These are phyloP conservation scores for Eledona agricola DNA, from an alignment of 2,888 invertebrate genomes.

Conservation along the genomic window DNA sequence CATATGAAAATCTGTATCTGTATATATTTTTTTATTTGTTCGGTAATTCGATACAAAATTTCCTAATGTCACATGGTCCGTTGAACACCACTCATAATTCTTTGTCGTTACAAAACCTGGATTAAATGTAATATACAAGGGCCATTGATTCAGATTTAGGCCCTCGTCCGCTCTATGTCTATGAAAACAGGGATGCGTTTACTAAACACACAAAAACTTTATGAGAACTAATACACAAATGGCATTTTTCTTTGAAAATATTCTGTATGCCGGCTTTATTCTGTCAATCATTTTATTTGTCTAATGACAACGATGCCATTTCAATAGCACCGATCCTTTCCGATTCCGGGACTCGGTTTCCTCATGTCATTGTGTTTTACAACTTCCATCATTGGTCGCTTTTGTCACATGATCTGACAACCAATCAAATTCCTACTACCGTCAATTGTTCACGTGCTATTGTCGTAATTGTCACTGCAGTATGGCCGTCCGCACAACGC, in stretches of 20 bases:
- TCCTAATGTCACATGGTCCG: slow-evolving; percentile 56
- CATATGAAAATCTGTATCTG: slow-evolving; percentile 46
- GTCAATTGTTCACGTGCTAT: slow-evolving; percentile 56
- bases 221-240: slow-evolving; percentile 45
- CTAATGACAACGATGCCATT: slow-evolving; percentile 33
- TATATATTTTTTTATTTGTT: slow-evolving; percentile 51
- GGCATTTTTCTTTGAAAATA: slow-evolving; percentile 52
- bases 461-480: slow-evolving; percentile 56
- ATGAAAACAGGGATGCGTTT: slow-evolving; percentile 54
- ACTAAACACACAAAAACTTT: slow-evolving; percentile 38
- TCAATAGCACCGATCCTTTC: slow-evolving; percentile 19
- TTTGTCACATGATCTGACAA: slow-evolving; percentile 55
- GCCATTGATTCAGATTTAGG: slow-evolving; percentile 56
- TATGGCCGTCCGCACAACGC: slow-evolving; percentile 13
- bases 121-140: slow-evolving; percentile 55
- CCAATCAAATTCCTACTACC: slow-evolving; percentile 50
- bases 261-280: slow-evolving; percentile 56
- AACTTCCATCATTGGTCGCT: slow-evolving; percentile 54
- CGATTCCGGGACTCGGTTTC: slow-evolving; percentile 14
- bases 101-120: slow-evolving; percentile 53
- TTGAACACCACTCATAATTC: slow-evolving; percentile 59
- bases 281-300: slow-evolving; percentile 56
- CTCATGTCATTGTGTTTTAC: slow-evolving; percentile 40
- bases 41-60: slow-evolving; percentile 57
- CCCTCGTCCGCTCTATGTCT: slow-evolving; percentile 53